Conservation (phyloP, 2,113 vertebrate genomes). For the Thermophis baileyi region DNA sequence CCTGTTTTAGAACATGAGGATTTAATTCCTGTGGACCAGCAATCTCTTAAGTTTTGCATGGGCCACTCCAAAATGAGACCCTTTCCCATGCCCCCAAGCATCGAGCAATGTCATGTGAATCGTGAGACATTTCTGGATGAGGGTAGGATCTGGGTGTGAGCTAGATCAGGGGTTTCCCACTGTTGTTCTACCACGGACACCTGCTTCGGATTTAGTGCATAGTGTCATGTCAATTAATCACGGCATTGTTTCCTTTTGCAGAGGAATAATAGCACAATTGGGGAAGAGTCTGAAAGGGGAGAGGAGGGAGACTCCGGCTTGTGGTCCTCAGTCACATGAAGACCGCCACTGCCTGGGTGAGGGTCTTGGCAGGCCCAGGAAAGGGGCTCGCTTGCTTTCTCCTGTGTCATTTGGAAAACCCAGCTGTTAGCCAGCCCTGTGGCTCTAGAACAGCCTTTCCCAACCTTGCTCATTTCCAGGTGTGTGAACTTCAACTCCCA, state of each 20-base stretch:
- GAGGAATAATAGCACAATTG: not conserved
- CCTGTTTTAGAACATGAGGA: not conserved
- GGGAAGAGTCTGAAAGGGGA: not conserved
- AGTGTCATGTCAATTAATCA: not conserved
- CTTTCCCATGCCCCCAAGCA: not conserved
- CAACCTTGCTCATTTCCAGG: not conserved
- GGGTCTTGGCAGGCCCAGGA: not conserved
- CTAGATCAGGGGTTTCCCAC: not conserved
- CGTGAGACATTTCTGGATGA: not conserved
- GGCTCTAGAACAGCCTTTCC: not conserved
- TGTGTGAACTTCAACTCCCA: not conserved
- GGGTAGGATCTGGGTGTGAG: not conserved
- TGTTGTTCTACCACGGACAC: not conserved
- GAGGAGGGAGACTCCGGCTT: not conserved
- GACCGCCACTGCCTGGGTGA: not conserved
- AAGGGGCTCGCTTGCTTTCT: not conserved
- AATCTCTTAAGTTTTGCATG: not conserved
- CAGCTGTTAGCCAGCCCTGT: too few relatives aligned
- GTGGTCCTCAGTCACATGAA: not conserved
- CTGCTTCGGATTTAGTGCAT: not conserved
- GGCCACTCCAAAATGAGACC: not conserved
- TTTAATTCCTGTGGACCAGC: not conserved
- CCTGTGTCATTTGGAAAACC: not conserved
- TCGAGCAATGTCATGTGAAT: not conserved
- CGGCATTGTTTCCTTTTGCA: not conserved